These are phyloP conservation scores for Oxytorus armatus DNA, from an alignment of 2,888 invertebrate species.

Conservation along the genomic window DNA sequence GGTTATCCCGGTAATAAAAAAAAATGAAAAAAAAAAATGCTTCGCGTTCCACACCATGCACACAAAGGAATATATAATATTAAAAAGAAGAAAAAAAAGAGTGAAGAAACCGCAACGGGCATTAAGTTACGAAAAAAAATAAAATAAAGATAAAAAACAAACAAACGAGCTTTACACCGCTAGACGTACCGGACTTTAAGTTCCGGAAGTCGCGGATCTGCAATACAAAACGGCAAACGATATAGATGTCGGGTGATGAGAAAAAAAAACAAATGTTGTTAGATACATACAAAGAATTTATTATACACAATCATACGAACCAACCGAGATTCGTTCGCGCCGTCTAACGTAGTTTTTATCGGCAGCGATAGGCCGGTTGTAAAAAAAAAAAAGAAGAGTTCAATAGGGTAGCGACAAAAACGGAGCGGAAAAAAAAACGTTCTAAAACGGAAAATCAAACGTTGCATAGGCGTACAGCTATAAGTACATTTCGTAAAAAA, in stretches of 20 bases:
- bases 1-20: neutral
- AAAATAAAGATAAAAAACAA: conserved; percentile 56
- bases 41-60: conserved; percentile 23
- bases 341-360: conserved; percentile 70
- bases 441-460: conserved; percentile 69
- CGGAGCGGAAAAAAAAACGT: conserved; percentile 67
- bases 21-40: conserved; percentile 21
- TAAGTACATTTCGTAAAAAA: conserved; percentile 50
- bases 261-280: conserved; percentile 66
- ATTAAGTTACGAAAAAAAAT: conserved; percentile 76
- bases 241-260: conserved; percentile 52
- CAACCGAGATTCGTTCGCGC: conserved; percentile 69
- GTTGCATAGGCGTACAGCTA: conserved; percentile 57
- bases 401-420: conserved; percentile 33
- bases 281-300: conserved; percentile 73
- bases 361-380: conserved; percentile 69
- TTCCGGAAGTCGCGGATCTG: conserved; percentile 72
- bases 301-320: conserved; percentile 65
- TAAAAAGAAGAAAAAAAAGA: conserved; percentile 37
- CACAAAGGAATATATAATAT: conserved; percentile 33
- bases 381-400: conserved; percentile 62
- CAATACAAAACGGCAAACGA: conserved; percentile 66
- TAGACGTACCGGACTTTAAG: conserved; percentile 63
- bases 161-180: conserved; percentile 80
- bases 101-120: conserved; percentile 75